These are phyloP conservation scores for Bradypodion pumilum DNA, from an alignment of 2,797 vertebrate genomes.

Conservation along the genomic window DNA sequence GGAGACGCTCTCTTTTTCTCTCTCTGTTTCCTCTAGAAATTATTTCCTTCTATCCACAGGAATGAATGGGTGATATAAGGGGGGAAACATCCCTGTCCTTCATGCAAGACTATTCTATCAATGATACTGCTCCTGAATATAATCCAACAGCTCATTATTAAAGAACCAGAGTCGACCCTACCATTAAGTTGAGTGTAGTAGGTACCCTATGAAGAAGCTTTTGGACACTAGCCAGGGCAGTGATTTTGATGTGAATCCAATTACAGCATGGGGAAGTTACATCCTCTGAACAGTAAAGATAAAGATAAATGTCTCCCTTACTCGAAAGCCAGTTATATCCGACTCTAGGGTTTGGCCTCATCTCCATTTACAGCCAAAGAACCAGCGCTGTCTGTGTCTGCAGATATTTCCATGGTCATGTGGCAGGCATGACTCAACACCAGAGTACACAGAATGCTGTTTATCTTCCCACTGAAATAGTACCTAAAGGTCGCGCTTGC, in stretches of 20 bases:
- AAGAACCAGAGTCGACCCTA: not conserved
- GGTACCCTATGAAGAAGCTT: not conserved
- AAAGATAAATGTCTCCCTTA: too few species aligned
- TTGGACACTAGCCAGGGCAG: not conserved
- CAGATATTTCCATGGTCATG: too few species aligned
- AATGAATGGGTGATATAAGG: slow-evolving; percentile 28
- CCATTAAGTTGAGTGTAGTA: not conserved
- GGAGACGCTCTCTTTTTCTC: too few species aligned
- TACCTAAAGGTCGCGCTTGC: too few species aligned
- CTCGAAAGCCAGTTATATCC: too few species aligned
- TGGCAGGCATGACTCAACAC: too few species aligned
- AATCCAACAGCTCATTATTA: not conserved
- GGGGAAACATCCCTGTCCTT: slow-evolving; percentile 30
- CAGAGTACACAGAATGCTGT: too few species aligned
- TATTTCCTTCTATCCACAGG: slow-evolving; percentile 34
- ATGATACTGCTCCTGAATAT: not conserved
- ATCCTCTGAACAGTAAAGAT: slow-evolving; percentile 50
- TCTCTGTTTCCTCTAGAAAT: not conserved
- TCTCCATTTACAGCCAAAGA: too few species aligned
- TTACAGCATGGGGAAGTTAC: slow-evolving; percentile 26
- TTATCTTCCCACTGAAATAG: too few species aligned
- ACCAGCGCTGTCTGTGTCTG: too few species aligned
- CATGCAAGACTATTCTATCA: not conserved
- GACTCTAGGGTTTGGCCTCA: too few species aligned
- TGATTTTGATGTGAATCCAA: too few species aligned